Percentiles rank a stretch among this genome's conserved stretches.
Conservation (phyloP, 2,797 vertebrate genomes). For the Rhadinocentrus ornatus region DNA sequence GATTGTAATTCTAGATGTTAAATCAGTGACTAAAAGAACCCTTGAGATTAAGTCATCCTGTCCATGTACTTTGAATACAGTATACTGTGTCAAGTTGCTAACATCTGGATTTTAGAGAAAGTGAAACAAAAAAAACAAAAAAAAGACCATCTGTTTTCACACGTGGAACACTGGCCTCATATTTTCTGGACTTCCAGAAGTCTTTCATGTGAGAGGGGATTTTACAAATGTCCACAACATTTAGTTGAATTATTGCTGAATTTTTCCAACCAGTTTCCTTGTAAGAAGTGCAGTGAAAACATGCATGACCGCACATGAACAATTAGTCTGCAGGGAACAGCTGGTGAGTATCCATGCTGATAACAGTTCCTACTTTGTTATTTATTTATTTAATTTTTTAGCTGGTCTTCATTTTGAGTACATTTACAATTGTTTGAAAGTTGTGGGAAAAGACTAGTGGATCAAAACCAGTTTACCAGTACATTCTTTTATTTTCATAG, state of each 20-base stretch:
- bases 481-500: neutral
- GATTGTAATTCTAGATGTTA: neutral
- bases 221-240: neutral
- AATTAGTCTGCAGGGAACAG: neutral
- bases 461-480: neutral
- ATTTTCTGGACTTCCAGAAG: neutral
- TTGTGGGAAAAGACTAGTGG: neutral
- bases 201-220: neutral
- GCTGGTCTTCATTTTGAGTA: neutral
- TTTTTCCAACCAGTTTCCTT: neutral
- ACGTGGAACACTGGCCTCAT: neutral
- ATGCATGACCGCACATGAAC: neutral
- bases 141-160: neutral
- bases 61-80: neutral
- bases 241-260: neutral
- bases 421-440: neutral
- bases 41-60: no score
- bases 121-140: neutral
- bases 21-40: neutral
- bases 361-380: neutral
- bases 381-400: neutral
- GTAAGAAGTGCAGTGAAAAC: neutral
- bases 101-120: neutral
- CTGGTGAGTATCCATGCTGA: neutral
- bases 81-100: neutral